A percentile compares a stretch with the other conserved stretches of the same genome.
Evolutionary conservation across 2,888 invertebrate species (phyloP).

Genomic region (Hirtodrosophila trivittata): DNA sequence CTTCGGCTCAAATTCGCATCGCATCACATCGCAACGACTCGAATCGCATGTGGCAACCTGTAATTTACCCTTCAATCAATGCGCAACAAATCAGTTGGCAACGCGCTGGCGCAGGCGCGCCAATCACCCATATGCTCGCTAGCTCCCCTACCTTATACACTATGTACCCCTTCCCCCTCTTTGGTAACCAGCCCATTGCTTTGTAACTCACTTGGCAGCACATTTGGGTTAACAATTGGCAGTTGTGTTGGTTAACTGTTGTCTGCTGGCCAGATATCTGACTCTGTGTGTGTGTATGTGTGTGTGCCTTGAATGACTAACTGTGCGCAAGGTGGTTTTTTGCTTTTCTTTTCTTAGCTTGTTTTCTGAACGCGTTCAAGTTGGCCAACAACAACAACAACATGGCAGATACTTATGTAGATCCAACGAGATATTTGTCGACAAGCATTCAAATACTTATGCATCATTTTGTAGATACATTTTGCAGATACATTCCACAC

Average conservation of each 20-base stretch:
- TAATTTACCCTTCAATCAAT: slow-evolving; percentile 80
- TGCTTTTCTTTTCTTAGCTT: slow-evolving; percentile 17
- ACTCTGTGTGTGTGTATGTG: slow-evolving; percentile 15
- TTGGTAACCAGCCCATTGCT: slow-evolving; percentile 4
- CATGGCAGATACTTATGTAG: slow-evolving; percentile 16
- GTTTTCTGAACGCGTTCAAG: slow-evolving; percentile 26
- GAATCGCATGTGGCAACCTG: slow-evolving; percentile 77
- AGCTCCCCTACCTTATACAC: background rate
- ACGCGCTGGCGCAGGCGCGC: slow-evolving; percentile 72
- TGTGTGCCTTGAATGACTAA: slow-evolving; percentile 66
- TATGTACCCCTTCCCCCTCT: slow-evolving; percentile 9
- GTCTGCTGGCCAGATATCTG: slow-evolving; percentile 64
- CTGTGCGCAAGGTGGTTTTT: slow-evolving; percentile 74
- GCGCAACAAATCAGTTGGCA: slow-evolving; percentile 77
- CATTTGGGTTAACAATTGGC: slow-evolving; percentile 76
- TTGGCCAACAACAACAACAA: slow-evolving; percentile 33
- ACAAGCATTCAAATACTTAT: slow-evolving; percentile 50
- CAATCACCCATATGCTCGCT: slow-evolving; percentile 32
- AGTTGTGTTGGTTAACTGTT: slow-evolving; percentile 67
- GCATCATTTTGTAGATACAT: slow-evolving; percentile 22
- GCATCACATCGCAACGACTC: slow-evolving; percentile 43
- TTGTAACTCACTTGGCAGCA: slow-evolving; percentile 75
- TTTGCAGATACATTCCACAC: background rate
- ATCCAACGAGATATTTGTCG: slow-evolving; percentile 31
- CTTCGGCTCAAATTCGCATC: slow-evolving; percentile 28